A percentile compares a stretch with the other conserved stretches of the same genome.
Conservation (phyloP, 2,113 vertebrate species). For the Gadus macrocephalus region DNA sequence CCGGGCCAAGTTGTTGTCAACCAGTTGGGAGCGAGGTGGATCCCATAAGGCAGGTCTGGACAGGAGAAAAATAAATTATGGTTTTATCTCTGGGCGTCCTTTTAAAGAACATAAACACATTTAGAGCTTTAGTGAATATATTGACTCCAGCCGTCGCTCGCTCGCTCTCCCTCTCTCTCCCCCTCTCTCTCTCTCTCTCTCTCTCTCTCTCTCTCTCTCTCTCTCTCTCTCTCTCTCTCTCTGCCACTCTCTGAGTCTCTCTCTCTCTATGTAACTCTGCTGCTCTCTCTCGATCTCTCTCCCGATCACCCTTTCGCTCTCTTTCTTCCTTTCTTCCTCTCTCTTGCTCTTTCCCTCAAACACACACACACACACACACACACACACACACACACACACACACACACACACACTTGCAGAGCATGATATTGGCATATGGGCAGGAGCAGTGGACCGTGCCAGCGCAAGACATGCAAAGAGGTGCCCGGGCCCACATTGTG, state of each 20-base stretch:
- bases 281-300: background rate
- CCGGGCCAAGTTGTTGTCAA: conserved; percentile 26
- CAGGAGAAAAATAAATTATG: background rate
- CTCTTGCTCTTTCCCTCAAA: conserved; percentile 6
- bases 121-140: conserved; percentile 24
- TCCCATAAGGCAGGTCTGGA: background rate
- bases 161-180: conserved; percentile 3
- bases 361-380: conserved; percentile 19
- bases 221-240: background rate
- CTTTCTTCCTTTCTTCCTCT: background rate
- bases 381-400: conserved; percentile 6
- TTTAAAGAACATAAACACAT: conserved; percentile 22
- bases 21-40: background rate
- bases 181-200: background rate
- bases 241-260: no score
- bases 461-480: conserved; percentile 26
- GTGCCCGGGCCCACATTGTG: conserved; percentile 38
- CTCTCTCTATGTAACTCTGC: background rate
- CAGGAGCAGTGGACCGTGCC: background rate
- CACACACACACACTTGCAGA: conserved; percentile 21
- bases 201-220: no score
- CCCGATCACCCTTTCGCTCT: conserved; percentile 6
- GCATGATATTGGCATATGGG: conserved; percentile 11
- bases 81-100: conserved; percentile 9
- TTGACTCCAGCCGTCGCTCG: background rate